Conservation (phyloP, 2,888 invertebrate species). For the Cryptophagus acutangulus region DNA sequence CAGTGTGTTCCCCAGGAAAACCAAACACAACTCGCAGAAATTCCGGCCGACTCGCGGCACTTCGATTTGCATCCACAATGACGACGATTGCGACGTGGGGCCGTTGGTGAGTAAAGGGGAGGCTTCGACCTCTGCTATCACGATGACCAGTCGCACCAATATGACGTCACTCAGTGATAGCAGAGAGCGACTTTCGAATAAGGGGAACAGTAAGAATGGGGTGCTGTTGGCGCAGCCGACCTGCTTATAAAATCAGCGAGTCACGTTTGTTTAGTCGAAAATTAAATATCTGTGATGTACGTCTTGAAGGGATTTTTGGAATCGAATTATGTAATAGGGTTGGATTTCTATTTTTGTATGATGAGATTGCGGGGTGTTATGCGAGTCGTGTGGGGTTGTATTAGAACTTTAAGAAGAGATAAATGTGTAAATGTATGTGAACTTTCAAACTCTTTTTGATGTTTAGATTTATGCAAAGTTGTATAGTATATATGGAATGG, state of each 20-base stretch:
- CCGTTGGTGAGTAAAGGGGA: constrained; percentile 51
- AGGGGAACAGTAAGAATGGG: constrained; percentile 29
- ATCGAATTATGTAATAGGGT: no score
- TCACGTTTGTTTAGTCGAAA: no score
- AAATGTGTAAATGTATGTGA: no score
- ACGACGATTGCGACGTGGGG: constrained; percentile 52
- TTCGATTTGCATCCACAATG: constrained; percentile 43
- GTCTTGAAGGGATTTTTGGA: no score
- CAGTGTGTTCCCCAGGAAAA: constrained; percentile 68
- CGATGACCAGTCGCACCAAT: constrained; percentile 54
- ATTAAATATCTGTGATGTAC: no score
- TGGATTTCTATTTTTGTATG: no score
- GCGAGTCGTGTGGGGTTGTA: no score
- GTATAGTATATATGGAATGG: no score
- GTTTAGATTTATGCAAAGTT: no score
- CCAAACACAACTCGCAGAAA: constrained; percentile 41
- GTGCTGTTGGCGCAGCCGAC: constrained; percentile 36
- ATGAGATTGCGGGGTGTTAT: no score
- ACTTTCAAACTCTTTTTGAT: no score
- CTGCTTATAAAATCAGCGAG: constrained; percentile 32
- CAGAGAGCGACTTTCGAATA: constrained; percentile 32
- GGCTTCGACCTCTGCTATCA: constrained; percentile 53
- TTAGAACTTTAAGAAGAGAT: no score
- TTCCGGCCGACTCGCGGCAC: constrained; percentile 38
- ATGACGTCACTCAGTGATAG: constrained; percentile 42